A percentile compares a stretch with the other conserved stretches of the same genome.
Conservation (phyloP, 2,113 vertebrate species). For the Tupaia tana region DNA sequence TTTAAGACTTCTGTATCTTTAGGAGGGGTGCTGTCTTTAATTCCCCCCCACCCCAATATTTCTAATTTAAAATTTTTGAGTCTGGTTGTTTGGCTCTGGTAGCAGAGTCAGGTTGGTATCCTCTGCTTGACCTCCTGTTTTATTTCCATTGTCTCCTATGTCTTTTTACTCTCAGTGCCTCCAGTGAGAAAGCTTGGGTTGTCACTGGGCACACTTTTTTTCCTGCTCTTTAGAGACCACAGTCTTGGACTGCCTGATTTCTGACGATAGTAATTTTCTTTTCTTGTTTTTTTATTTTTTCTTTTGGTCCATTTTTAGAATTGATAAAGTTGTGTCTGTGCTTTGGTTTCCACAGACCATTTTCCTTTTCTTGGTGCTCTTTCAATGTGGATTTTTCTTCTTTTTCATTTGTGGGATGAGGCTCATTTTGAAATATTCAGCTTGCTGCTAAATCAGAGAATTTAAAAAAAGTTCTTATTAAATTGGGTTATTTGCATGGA, state of each 20-base stretch:
- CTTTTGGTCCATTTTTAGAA: background rate
- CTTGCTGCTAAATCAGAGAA: conserved; percentile 4
- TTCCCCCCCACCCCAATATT: background rate
- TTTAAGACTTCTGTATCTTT: background rate
- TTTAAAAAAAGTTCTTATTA: background rate
- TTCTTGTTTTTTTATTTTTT: background rate
- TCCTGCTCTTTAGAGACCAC: background rate
- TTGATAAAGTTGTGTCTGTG: background rate
- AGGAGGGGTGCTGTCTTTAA: background rate
- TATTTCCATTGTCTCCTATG: background rate
- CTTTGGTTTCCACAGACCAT: background rate
- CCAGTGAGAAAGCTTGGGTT: too few relatives aligned
- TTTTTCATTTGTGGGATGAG: background rate
- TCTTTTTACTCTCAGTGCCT: background rate
- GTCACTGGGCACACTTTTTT: background rate
- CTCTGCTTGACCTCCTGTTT: background rate
- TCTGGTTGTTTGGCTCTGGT: background rate
- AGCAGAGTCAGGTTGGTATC: background rate
- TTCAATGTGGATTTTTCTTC: background rate
- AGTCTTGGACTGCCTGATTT: background rate
- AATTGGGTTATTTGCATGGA: conserved; percentile 8
- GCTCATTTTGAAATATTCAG: background rate
- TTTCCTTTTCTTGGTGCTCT: background rate
- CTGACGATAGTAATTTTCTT: background rate
- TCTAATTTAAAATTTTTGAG: background rate